Evolutionary conservation across 2,888 invertebrate genomes (phyloP).

Genomic region (Mallateleia sp.): DNA sequence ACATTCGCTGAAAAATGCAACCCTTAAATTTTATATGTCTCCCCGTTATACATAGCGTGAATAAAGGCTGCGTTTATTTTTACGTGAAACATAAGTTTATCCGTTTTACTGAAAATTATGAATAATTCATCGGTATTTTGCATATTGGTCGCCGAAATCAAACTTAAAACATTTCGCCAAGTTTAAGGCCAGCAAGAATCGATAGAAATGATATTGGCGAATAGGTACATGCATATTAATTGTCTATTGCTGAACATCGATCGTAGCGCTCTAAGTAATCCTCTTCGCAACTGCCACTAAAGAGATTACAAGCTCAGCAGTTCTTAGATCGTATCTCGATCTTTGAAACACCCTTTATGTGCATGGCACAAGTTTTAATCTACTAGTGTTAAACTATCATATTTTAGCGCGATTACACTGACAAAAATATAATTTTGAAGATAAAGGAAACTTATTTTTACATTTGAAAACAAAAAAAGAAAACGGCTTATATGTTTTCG

Average conservation of each 20-base stretch:
- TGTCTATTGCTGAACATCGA: slow-evolving; percentile 70
- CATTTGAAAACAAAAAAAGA: too few relatives aligned
- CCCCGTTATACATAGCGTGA: slow-evolving; percentile 29
- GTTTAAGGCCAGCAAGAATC: slow-evolving; percentile 50
- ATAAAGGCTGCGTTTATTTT: slow-evolving; percentile 48
- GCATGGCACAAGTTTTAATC: slow-evolving; percentile 60
- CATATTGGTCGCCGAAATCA: slow-evolving; percentile 61
- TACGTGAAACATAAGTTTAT: slow-evolving; percentile 51
- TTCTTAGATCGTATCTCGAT: slow-evolving; percentile 64
- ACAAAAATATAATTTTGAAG: too few relatives aligned
- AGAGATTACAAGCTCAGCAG: slow-evolving; percentile 74
- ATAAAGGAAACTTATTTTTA: too few relatives aligned
- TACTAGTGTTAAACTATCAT: too few relatives aligned
- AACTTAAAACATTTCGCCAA: slow-evolving; percentile 64
- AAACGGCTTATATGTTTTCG: too few relatives aligned
- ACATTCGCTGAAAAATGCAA: slow-evolving; percentile 56
- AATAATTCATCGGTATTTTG: slow-evolving; percentile 58
- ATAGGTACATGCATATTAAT: slow-evolving; percentile 75
- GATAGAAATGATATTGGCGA: slow-evolving; percentile 73
- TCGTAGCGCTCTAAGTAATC: slow-evolving; percentile 63
- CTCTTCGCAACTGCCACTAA: slow-evolving; percentile 75
- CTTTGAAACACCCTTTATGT: slow-evolving; percentile 48
- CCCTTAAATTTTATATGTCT: slow-evolving; percentile 64
- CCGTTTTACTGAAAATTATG: slow-evolving; percentile 55
- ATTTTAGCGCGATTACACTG: too few relatives aligned